Evolutionary conservation across 2,888 invertebrate species (phyloP).

Genomic region (Drosophila picticornis): DNA sequence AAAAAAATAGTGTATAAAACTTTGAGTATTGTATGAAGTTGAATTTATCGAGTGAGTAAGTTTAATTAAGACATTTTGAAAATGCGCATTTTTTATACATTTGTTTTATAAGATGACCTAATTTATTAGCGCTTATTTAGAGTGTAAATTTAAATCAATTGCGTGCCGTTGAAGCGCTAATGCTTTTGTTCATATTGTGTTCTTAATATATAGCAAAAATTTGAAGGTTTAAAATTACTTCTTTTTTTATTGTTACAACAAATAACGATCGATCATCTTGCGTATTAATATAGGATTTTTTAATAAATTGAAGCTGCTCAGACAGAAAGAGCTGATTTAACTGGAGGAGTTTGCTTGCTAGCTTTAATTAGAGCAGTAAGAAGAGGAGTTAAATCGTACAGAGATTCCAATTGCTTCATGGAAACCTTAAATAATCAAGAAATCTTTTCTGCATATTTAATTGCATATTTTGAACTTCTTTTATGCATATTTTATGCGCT

Average conservation of each 20-base stretch:
- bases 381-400: background rate
- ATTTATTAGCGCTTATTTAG: background rate
- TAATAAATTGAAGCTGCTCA: background rate
- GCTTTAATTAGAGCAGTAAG: background rate
- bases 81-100: background rate
- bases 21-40: background rate
- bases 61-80: background rate
- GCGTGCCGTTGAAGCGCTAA: background rate
- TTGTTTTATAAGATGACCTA: background rate
- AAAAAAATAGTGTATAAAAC: background rate
- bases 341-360: background rate
- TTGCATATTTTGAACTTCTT: background rate
- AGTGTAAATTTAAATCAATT: background rate
- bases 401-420: background rate
- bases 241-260: background rate
- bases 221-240: slow-evolving; percentile 1
- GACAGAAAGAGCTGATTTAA: background rate
- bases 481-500: background rate
- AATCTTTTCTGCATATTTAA: background rate
- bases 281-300: background rate
- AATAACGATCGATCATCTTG: background rate
- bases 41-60: background rate
- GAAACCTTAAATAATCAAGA: background rate
- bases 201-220: background rate
- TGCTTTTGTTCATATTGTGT: too few relatives aligned